Base-by-base conservation (phyloP, 2,888 invertebrate species). In the Lycia hirtaria region DNA sequence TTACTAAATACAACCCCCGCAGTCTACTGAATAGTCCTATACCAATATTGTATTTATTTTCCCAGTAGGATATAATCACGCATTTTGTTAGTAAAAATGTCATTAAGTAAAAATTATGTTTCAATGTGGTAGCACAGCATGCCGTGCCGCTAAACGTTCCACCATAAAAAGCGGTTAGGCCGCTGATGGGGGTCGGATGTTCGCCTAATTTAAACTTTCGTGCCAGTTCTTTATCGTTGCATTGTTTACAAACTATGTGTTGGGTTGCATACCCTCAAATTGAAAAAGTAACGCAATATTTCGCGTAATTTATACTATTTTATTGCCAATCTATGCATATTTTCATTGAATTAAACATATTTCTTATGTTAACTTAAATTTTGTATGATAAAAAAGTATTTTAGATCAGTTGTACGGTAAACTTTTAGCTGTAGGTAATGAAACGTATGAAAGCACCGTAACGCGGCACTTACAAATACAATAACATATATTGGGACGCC, bases 21-120 rank as follows among this genome's bases (percentile, higher is more conserved):
- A n/a, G n/a, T n/a, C 26, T 1, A 26, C 6, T 26, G 6, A 3
- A 26, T 26, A 17, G 4, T 14, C 10, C 22, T 47, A 10, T 22
- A 24, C 14, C 14, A 47, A 24, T 12, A n/a, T 1, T 22, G 40
- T 14, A 28, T 38, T 45, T 43, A 9, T 7, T 40, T 38, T 24
- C 14, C 6, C 12, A 22, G 38, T 12, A 45, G 2, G 9, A 32
- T 50, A 32, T 50, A 28, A 45, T 15, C 52, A 48, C 41, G 57
- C 41, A 52, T 52, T 57, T 26, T 33, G 50, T 45, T 33, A 50
- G 45, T 43, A 56, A 44, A 33, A 56, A 45, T 50, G 45, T 28
- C 47, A 57, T 52, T 52, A 57, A 47, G 47, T 57, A 48, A 48
- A 57, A 52, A 52, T 37, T 57, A 57, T 57, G 51, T 52, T 56